Conservation (phyloP, 30 jellyfish, hydroid and myxozoan genomes). For the Aurelia sp. region DNA sequence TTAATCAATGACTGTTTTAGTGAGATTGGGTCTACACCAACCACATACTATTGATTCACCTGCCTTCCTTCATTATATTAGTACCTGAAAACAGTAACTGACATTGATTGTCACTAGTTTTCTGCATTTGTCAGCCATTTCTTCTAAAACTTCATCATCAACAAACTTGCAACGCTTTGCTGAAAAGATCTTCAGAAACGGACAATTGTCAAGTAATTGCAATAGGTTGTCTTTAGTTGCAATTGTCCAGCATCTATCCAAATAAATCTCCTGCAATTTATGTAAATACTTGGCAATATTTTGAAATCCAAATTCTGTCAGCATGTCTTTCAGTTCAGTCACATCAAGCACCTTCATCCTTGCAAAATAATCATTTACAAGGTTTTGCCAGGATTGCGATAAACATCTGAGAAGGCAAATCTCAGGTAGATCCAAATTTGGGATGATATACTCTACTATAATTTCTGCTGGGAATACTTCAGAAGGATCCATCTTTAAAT, state of each 20-base stretch:
- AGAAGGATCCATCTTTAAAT: constrained; percentile 7
- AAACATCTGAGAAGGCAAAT: constrained; percentile 53
- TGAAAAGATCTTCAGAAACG: constrained; percentile 22
- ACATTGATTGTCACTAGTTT: constrained; percentile 29
- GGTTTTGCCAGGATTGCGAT: constrained; percentile 28
- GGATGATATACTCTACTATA: constrained; percentile 35
- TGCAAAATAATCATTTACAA: constrained; percentile 12
- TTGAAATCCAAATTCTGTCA: constrained; percentile 42
- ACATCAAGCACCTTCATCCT: constrained; percentile 38
- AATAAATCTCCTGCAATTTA: constrained; percentile 33
- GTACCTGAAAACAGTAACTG: constrained; percentile 63
- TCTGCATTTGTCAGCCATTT: constrained; percentile 37
- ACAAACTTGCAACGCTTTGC: constrained; percentile 68
- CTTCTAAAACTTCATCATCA: constrained; percentile 64
- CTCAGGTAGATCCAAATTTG: constrained; percentile 46
- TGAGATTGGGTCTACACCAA: no score
- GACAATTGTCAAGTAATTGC: constrained; percentile 25
- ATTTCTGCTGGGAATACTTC: constrained; percentile 36
- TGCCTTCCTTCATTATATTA: no score
- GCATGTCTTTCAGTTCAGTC: constrained; percentile 18
- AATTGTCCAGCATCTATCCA: constrained; percentile 69
- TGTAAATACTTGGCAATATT: constrained; percentile 31
- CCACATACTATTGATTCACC: no score
- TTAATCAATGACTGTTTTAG: no score
- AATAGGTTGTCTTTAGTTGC: constrained; percentile 31